Evolutionary conservation across 2,797 vertebrate species (phyloP), one percentile per base, ranked within the genome.

Genomic region (Halcyon smyrnensis): DNA sequence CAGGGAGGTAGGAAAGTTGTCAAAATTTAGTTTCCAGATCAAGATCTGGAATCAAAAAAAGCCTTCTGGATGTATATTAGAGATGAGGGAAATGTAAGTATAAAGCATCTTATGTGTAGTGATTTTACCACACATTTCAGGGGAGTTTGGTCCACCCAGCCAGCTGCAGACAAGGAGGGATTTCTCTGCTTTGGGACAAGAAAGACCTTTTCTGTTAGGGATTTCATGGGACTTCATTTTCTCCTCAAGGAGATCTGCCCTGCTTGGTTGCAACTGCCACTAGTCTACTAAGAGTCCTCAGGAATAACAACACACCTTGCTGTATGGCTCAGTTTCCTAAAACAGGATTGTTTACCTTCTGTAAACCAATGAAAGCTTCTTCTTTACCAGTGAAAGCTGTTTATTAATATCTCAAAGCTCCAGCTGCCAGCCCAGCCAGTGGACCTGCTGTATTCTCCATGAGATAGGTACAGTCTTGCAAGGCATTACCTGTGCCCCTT

Each of bases 401-500:
- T 64, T 46, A 78, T 68, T 50, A 36, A 15, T 45, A 23, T 23
- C 8, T 64, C 69, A 19, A 5, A 77, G 19, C 21, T 64, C 23
- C 65, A 45, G 28, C 43, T 59, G 32, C 36, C 60, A 84, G 34
- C 28, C 27, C 28, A 68, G 7, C 11, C 18, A n/a, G 12, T 2
- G 57, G 68, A 50, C 28, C 23, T 23, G 19, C 53, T 39, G 36
- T 32, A 50, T 28, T 37, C 14, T 89, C 43, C 19, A 21, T 3
- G 9, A 59, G 28, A 30, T 36, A 16, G 41, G 28, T 45, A 36
- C 4, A 50, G 13, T 24, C 11, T 54, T 39, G 18, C 18, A 46
- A 1, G 1, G 9, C 5, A 7, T 43, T 69, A 18, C 32, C n/a
- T 59, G 45, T 21, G 28, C 5, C 1, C 15, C 2, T 11, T 63